These are phyloP conservation scores for Deladenus siricidicola DNA, from an alignment of 2,888 invertebrate genomes.

Conservation along the genomic window DNA sequence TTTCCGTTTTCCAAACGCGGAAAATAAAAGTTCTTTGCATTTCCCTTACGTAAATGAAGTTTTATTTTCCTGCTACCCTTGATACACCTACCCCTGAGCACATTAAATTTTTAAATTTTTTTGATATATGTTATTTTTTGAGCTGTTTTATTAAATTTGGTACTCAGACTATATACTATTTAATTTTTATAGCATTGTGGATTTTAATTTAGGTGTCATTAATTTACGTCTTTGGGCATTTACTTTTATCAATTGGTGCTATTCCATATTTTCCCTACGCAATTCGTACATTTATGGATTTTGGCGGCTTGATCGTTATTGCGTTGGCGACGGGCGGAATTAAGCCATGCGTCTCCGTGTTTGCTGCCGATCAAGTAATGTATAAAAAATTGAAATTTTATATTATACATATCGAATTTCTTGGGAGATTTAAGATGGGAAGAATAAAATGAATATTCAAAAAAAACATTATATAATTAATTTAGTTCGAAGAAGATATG, in stretches of 20 bases:
- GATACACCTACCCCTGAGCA: too few relatives aligned
- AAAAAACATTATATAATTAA: background rate
- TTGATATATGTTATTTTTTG: constrained; percentile 1
- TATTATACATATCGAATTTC: constrained; percentile 1
- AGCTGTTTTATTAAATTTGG: too few relatives aligned
- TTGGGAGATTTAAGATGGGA: too few relatives aligned
- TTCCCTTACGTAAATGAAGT: too few relatives aligned
- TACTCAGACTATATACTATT: background rate
- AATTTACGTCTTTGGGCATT: constrained; percentile 56
- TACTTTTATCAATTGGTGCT: constrained; percentile 56
- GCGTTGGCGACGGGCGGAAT: constrained; percentile 88
- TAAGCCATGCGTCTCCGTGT: constrained; percentile 87
- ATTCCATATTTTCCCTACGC: constrained; percentile 54
- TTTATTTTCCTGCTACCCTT: too few relatives aligned
- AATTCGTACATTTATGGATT: constrained; percentile 39
- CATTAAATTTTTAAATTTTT: background rate
- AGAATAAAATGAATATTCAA: too few relatives aligned
- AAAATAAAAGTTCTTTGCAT: too few relatives aligned
- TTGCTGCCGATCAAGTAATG: constrained; percentile 74
- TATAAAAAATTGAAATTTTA: background rate
- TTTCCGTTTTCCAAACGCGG: too few relatives aligned
- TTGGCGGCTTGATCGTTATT: constrained; percentile 67
- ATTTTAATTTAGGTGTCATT: constrained; percentile 67
- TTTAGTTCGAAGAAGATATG: constrained; percentile 58
- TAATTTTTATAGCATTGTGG: too few relatives aligned